Percentiles rank a stretch among this genome's conserved stretches.
These are phyloP conservation scores for Lasioglossum villosulum DNA, from an alignment of 2,888 invertebrate species.

Conservation along the genomic window DNA sequence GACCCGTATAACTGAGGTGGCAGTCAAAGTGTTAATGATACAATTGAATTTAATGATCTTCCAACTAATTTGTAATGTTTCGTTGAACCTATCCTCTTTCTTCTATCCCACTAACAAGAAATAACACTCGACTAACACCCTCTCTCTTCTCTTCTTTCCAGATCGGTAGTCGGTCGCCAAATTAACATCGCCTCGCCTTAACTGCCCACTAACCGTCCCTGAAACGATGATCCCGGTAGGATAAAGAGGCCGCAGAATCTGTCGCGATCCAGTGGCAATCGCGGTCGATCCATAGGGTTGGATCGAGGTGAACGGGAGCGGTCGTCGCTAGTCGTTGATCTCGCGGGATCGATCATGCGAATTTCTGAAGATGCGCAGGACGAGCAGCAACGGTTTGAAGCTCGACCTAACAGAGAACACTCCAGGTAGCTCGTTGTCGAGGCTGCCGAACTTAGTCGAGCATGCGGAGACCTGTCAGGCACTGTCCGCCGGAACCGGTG, in stretches of 20 bases:
- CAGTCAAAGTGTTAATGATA: neutral
- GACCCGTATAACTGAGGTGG: neutral
- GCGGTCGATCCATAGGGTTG: neutral
- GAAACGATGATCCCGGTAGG: conserved; percentile 48
- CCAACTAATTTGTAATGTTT: neutral
- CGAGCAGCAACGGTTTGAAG: conserved; percentile 82
- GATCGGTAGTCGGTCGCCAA: conserved; percentile 39
- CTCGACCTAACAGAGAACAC: conserved; percentile 84
- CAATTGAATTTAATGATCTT: neutral
- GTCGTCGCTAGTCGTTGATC: conserved; percentile 55
- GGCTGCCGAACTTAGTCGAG: conserved; percentile 82
- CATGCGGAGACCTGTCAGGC: conserved; percentile 80
- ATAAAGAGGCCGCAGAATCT: neutral
- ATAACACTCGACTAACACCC: conserved; percentile 58
- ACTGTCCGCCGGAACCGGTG: conserved; percentile 74
- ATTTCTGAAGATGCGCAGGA: conserved; percentile 82
- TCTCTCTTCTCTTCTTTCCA: conserved; percentile 65
- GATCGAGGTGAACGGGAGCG: conserved; percentile 34
- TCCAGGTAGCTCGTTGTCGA: conserved; percentile 81
- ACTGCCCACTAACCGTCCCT: conserved; percentile 43
- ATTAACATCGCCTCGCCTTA: conserved; percentile 55
- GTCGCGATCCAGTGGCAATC: neutral
- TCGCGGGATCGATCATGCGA: conserved; percentile 79
- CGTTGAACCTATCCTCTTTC: neutral
- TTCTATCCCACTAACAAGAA: conserved; percentile 10